Conservation (phyloP, 2,113 vertebrate genomes). For the Tupaia chinensis region DNA sequence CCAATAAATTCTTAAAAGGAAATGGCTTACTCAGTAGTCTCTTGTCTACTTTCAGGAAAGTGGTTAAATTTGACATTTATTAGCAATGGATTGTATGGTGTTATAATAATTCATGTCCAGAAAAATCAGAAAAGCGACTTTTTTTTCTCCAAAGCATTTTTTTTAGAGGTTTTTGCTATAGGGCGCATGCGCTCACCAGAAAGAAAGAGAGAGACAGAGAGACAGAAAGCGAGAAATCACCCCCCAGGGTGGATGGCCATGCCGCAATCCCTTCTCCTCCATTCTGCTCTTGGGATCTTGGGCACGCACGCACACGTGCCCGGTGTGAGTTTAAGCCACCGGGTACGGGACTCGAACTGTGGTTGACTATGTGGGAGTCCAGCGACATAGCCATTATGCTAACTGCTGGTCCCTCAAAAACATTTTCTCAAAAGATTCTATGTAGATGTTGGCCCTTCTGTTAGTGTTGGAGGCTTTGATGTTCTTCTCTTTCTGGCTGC, state of each 20-base stretch:
- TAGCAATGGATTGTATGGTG: constrained; percentile 18
- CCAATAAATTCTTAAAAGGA: constrained; percentile 61
- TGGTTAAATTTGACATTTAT: constrained; percentile 57
- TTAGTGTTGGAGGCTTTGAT: neutral
- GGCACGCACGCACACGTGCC: no score
- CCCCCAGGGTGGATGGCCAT: no score
- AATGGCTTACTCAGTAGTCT: constrained; percentile 26
- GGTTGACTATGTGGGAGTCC: no score
- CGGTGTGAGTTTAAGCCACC: no score
- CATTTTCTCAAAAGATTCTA: neutral
- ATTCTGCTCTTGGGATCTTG: no score
- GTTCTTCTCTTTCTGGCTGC: neutral
- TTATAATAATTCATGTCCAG: constrained; percentile 25
- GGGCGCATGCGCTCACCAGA: no score
- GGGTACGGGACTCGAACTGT: no score
- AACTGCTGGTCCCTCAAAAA: neutral
- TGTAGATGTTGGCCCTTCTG: neutral
- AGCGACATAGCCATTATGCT: no score
- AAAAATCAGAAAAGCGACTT: neutral
- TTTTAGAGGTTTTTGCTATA: no score
- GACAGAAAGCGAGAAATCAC: no score
- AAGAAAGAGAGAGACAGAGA: no score
- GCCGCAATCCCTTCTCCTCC: no score
- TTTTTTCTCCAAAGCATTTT: neutral
- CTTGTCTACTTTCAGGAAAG: constrained; percentile 38